Evolutionary conservation across 1,140 invertebrate genomes (phyloP).

Genomic region (Calliopsis andreniformis): DNA sequence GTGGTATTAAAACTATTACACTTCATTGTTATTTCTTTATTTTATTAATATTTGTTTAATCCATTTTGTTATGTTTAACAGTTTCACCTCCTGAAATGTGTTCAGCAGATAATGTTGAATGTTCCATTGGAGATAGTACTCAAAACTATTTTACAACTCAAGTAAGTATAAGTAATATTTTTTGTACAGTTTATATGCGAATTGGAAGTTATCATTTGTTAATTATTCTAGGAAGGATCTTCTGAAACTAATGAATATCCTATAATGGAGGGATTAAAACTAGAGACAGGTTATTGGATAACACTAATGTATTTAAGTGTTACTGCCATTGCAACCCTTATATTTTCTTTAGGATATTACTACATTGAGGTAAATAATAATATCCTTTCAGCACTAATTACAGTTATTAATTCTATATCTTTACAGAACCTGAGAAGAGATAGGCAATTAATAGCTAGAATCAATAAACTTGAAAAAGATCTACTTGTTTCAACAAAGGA

Average conservation of each 20-base stretch:
- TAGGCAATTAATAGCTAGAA: constrained; percentile 82
- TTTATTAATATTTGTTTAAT: background rate
- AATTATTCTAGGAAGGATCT: constrained; percentile 51
- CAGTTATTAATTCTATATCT: constrained; percentile 38
- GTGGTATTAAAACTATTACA: background rate
- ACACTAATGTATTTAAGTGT: constrained; percentile 79
- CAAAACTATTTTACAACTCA: constrained; percentile 8
- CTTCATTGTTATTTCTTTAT: background rate
- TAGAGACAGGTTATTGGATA: constrained; percentile 72
- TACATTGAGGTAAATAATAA: constrained; percentile 83
- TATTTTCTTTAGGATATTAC: constrained; percentile 90
- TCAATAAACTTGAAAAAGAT: constrained; percentile 85
- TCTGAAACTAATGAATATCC: constrained; percentile 59
- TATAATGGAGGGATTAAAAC: constrained; percentile 51
- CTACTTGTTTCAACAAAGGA: constrained; percentile 83
- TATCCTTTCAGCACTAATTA: background rate
- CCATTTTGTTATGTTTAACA: constrained; percentile 2
- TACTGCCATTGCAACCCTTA: constrained; percentile 85
- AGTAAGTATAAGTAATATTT: constrained; percentile 46
- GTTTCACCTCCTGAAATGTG: constrained; percentile 49
- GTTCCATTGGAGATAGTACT: constrained; percentile 30
- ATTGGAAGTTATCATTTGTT: background rate
- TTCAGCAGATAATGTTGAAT: constrained; percentile 53
- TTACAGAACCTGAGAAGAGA: constrained; percentile 85
- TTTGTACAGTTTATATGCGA: background rate